Conservation (phyloP, 2,888 invertebrate species). For the Keiferia lycopersicella region DNA sequence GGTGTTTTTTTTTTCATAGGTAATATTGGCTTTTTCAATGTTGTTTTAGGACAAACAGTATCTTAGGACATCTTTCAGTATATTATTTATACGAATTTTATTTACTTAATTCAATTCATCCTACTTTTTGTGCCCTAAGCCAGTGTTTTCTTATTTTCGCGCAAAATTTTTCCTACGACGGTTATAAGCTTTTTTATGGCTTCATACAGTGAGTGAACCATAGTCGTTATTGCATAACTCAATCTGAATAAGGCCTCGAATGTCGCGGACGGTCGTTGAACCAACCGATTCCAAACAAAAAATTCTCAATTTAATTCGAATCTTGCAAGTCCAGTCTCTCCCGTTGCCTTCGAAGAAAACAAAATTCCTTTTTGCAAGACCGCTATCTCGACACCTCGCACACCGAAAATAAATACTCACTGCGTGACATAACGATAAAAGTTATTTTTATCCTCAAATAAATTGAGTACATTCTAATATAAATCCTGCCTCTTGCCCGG, state of each 20-base stretch:
- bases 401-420: constrained; percentile 59
- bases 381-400: constrained; percentile 51
- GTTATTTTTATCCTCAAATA: constrained; percentile 15
- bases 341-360: constrained; percentile 60
- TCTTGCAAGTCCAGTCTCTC: constrained; percentile 57
- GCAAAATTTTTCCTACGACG: no score
- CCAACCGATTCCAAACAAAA: constrained; percentile 23
- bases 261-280: constrained; percentile 7
- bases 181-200: no score
- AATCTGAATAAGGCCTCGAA: constrained; percentile 4
- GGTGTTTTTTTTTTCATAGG: neutral
- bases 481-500: neutral
- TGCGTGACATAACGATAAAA: constrained; percentile 48
- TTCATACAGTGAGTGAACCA: neutral
- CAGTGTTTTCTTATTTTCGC: no score
- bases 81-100: no score
- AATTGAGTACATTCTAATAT: constrained; percentile 2
- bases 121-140: no score
- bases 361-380: constrained; percentile 50
- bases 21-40: neutral
- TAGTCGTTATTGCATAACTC: neutral
- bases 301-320: constrained; percentile 52
- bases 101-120: no score
- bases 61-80: no score
- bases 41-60: neutral